Percentiles rank a stretch among this genome's conserved stretches.
These are phyloP conservation scores for Mizuhopecten yessoensis DNA, from an alignment of 1,140 invertebrate species.

Conservation along the genomic window DNA sequence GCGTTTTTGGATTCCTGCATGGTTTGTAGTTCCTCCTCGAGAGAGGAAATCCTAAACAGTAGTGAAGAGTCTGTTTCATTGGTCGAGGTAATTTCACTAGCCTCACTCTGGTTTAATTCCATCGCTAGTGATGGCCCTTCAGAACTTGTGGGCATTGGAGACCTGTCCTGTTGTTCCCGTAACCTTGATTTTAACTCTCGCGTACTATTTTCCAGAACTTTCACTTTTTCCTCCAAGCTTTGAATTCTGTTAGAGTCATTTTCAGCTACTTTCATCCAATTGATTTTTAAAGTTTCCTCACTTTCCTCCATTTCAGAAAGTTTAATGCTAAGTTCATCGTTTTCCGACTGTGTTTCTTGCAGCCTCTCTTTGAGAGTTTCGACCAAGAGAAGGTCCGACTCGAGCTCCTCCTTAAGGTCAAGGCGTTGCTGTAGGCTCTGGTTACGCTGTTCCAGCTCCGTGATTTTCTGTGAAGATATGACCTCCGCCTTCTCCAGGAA, in stretches of 20 bases:
- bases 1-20: conserved; percentile 73
- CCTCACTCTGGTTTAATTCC: conserved; percentile 67
- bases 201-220: conserved; percentile 73
- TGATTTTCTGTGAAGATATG: conserved; percentile 72
- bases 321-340: conserved; percentile 68
- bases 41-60: conserved; percentile 57
- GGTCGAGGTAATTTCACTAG: conserved; percentile 51
- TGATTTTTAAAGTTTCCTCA: conserved; percentile 76
- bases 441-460: conserved; percentile 73
- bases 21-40: conserved; percentile 72
- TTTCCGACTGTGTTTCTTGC: conserved; percentile 69
- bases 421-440: conserved; percentile 71
- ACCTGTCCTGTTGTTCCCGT: conserved; percentile 71
- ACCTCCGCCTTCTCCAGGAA: conserved; percentile 76
- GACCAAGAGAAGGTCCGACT: conserved; percentile 61
- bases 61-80: conserved; percentile 47
- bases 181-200: conserved; percentile 74
- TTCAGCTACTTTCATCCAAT: conserved; percentile 78
- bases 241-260: conserved; percentile 75
- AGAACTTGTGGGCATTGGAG: conserved; percentile 51
- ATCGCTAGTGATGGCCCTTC: conserved; percentile 70
- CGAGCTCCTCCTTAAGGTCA: conserved; percentile 68
- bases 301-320: conserved; percentile 77
- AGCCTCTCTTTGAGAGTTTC: conserved; percentile 72
- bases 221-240: conserved; percentile 76